Percentiles rank a stretch among this genome's conserved stretches.
Evolutionary conservation across 2,888 invertebrate genomes (phyloP).

Genomic region (Patella caerulea): DNA sequence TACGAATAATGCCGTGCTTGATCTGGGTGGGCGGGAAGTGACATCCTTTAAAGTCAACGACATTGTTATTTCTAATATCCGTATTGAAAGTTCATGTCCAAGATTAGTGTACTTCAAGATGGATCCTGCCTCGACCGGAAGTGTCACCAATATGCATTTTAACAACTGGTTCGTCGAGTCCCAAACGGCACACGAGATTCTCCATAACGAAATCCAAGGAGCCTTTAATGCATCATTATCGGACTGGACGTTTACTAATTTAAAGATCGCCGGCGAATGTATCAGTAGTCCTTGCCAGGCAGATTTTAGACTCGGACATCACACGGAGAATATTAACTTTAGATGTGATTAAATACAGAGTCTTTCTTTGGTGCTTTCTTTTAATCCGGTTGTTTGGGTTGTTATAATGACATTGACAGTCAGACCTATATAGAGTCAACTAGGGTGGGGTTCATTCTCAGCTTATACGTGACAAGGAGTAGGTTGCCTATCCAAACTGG

Average conservation of each 20-base stretch:
- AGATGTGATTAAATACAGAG: not conserved
- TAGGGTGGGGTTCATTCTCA: too few relatives aligned
- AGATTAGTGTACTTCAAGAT: not conserved
- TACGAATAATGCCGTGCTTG: slow-evolving; percentile 22
- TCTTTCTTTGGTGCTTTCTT: too few relatives aligned
- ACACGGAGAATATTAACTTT: slow-evolving; percentile 21
- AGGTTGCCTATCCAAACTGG: too few relatives aligned
- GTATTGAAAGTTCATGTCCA: slow-evolving; percentile 25
- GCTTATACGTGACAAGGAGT: too few relatives aligned
- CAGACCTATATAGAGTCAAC: too few relatives aligned
- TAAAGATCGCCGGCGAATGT: slow-evolving; percentile 23
- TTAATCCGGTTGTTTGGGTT: too few relatives aligned
- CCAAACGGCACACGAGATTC: slow-evolving; percentile 19
- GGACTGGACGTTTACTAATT: slow-evolving; percentile 19
- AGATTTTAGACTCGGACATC: slow-evolving; percentile 20
- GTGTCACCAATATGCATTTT: slow-evolving; percentile 16
- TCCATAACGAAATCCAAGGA: slow-evolving; percentile 23
- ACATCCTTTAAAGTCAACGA: slow-evolving; percentile 1
- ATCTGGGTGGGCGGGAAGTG: slow-evolving; percentile 19
- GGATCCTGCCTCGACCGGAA: slow-evolving; percentile 9
- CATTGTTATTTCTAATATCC: slow-evolving; percentile 15
- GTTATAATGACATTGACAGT: too few relatives aligned
- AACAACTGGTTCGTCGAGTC: slow-evolving; percentile 23
- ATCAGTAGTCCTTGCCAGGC: slow-evolving; percentile 13
- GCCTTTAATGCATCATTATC: not conserved